Evolutionary conservation across 2,797 vertebrate species (phyloP), one percentile per base, ranked within the genome.

Genomic region (Takifugu ocellatus): DNA sequence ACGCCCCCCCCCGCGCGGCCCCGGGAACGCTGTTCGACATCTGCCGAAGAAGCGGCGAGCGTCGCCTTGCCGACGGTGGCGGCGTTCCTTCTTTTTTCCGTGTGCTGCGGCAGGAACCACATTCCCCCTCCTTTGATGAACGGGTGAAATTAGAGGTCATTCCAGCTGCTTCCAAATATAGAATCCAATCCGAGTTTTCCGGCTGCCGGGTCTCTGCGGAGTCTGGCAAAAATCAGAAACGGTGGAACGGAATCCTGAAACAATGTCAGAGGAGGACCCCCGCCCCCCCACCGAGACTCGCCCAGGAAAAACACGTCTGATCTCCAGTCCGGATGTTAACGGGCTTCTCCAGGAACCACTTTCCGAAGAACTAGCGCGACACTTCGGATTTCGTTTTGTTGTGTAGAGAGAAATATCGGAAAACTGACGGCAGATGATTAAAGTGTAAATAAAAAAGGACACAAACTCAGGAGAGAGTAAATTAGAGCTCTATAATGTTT

Each of bases 121-220:
- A 59, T 71, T 72, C 69, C 56, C 21, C 50, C 26, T 59, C 6
- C 72, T 72, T 68, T 75, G 75, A 79, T 81, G 75, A 78, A 82
- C 83, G 75, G 45, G 66, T 64, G 74, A 81, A 87, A 85, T 88
- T 87, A 86, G 73, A 86, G 83, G 85, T 86, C 83, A 82, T 81
- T 84, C 78, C 76, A 62, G 54, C 10, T 11, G 58, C 70, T 49
- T 73, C 78, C 70, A 77, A 78, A 88, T 86, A 87, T 88, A 90
- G 84, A 80, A 79, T 74, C 72, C 80, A 83, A 83, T 84, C 79
- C 77, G 55, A 84, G 79, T 82, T 74, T 72, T 61, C 72, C 79
- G 75, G 83, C 78, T 84, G 69, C 48, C 25, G 7, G 59, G 79
- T 84, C 78, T 82, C 84, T 63, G 75, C 61, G 83, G 81, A 85